These are phyloP conservation scores for Hassar affinis DNA, from an alignment of 2,113 vertebrate species.

Conservation along the genomic window DNA sequence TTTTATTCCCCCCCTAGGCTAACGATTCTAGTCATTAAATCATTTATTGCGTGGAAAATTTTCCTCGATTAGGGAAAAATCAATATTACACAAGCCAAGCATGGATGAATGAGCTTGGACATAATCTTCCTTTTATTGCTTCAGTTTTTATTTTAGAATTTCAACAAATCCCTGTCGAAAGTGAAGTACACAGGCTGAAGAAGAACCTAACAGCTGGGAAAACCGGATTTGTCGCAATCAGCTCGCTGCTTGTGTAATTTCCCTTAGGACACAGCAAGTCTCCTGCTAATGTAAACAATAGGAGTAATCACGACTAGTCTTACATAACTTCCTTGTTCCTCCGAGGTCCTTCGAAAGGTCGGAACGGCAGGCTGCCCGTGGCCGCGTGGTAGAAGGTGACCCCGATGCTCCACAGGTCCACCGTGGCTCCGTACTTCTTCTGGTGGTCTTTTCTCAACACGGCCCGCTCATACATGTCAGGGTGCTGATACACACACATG, in stretches of 20 bases:
- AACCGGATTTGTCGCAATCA: neutral
- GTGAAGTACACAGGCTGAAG: neutral
- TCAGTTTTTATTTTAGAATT: no score
- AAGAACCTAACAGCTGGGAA: neutral
- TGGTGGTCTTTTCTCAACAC: constrained; percentile 96
- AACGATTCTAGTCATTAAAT: no score
- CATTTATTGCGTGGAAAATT: no score
- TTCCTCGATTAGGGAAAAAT: no score
- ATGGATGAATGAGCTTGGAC: neutral
- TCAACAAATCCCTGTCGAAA: neutral
- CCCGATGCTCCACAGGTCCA: constrained; percentile 97
- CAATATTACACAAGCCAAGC: neutral
- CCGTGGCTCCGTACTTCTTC: constrained; percentile 95
- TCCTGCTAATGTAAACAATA: neutral
- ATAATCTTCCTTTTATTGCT: no score
- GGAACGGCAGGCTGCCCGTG: constrained; percentile 91
- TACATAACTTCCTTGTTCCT: constrained; percentile 99
- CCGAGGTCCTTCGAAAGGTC: constrained; percentile 95
- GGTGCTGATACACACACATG: constrained; percentile 74
- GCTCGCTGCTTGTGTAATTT: neutral
- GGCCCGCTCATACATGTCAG: constrained; percentile 97
- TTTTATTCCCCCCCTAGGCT: neutral
- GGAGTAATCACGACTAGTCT: constrained; percentile 53
- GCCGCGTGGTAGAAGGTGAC: constrained; percentile 98
- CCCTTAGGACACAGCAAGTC: neutral